Percentiles rank a stretch among this genome's conserved stretches.
These are phyloP conservation scores for Xenopus borealis DNA, from an alignment of 2,113 vertebrate genomes.

Conservation along the genomic window DNA sequence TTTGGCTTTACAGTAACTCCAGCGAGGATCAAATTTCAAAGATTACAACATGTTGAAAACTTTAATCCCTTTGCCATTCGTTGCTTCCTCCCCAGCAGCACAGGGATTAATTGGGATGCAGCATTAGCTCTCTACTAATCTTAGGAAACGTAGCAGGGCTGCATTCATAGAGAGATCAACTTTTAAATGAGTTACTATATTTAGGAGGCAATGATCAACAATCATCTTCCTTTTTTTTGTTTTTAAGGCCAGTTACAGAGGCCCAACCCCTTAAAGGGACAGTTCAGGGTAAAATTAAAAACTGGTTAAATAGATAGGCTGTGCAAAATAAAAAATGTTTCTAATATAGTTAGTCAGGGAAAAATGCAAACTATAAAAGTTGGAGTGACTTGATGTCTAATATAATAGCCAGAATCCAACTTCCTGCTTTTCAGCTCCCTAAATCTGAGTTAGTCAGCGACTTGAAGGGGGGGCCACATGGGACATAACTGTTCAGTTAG, in stretches of 20 bases:
- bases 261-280: neutral
- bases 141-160: slow-evolving; percentile 40
- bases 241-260: neutral
- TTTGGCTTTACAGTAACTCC: no score
- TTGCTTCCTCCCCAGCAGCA: slow-evolving; percentile 20
- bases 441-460: no score
- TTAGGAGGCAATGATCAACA: neutral
- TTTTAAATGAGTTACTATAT: slow-evolving; percentile 38
- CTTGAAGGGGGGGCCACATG: no score
- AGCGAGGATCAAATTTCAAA: slow-evolving; percentile 40
- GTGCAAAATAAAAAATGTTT: no score
- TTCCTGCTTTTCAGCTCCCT: no score
- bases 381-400: no score
- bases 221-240: neutral
- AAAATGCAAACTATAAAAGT: no score
- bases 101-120: slow-evolving; percentile 41
- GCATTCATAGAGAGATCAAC: slow-evolving; percentile 26
- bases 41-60: slow-evolving; percentile 46
- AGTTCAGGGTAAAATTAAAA: no score
- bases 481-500: no score
- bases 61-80: slow-evolving; percentile 34
- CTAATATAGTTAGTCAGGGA: no score
- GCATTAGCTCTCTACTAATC: slow-evolving; percentile 37
- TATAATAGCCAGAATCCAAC: no score
- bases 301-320: no score